Conservation (phyloP, 2,113 vertebrate genomes). For the Phoenicopterus ruber region DNA sequence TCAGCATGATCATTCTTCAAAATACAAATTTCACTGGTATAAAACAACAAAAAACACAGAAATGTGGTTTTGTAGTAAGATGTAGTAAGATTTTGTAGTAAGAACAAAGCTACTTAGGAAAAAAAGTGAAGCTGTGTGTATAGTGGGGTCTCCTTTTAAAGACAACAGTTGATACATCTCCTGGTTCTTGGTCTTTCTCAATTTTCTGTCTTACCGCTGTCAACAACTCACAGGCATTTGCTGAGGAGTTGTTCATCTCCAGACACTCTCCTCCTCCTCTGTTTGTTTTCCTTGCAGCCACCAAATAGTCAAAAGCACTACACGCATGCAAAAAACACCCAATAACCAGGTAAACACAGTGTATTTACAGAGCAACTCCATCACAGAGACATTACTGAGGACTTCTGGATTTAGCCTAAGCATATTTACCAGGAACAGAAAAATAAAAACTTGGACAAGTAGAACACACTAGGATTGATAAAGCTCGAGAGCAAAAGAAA, state of each 20-base stretch:
- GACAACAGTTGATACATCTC: background rate
- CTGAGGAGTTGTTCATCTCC: background rate
- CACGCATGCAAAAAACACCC: background rate
- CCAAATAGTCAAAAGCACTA: background rate
- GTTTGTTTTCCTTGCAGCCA: background rate
- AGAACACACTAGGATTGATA: background rate
- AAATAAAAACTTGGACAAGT: background rate
- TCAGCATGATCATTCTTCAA: background rate
- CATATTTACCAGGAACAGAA: background rate
- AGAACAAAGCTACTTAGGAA: background rate
- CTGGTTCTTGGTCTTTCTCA: background rate
- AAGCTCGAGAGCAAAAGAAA: background rate
- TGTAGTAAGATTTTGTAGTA: background rate
- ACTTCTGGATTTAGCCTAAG: background rate
- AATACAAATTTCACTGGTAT: background rate
- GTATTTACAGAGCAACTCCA: background rate
- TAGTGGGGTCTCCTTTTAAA: background rate
- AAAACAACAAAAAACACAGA: background rate
- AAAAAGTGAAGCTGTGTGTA: background rate
- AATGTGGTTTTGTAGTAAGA: background rate
- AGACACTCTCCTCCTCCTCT: background rate
- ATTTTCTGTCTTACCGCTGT: background rate
- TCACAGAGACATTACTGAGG: background rate
- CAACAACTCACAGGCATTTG: background rate
- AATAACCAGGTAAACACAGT: background rate